Percentiles rank a stretch among this genome's conserved stretches.
phyloP scores from a whole-genome alignment of 1,140 invertebrate genomes.

The Lordiphosa collinella region DNA sequence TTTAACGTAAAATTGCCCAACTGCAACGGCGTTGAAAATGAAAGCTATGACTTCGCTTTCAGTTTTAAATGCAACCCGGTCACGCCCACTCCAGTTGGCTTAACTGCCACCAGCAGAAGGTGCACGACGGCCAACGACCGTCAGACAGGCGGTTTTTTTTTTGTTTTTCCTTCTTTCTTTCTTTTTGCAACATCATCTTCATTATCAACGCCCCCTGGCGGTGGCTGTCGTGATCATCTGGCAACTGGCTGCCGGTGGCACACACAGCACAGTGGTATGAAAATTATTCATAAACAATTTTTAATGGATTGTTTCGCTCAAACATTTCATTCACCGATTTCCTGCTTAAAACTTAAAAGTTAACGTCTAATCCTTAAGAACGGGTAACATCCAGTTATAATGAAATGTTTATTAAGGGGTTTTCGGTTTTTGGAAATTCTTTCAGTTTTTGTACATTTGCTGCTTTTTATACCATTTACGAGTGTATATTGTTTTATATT shows the following conservation, averaged over 20 bases:
- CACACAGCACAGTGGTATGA: neutral
- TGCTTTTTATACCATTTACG: too few species aligned
- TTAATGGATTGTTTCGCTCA: too few species aligned
- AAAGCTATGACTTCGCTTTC: constrained; percentile 58
- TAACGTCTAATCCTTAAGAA: too few species aligned
- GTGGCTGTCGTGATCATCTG: constrained; percentile 2
- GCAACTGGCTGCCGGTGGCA: constrained; percentile 12
- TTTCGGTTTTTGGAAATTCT: too few species aligned
- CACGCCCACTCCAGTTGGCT: constrained; percentile 35
- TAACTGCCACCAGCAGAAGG: constrained; percentile 20
- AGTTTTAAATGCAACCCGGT: constrained; percentile 41
- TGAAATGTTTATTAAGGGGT: too few species aligned
- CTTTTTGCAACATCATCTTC: constrained; percentile 66
- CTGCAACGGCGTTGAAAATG: constrained; percentile 42
- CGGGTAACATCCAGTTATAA: too few species aligned
- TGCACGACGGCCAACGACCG: constrained; percentile 35
- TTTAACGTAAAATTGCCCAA: constrained; percentile 17
- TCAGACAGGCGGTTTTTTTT: constrained; percentile 33
- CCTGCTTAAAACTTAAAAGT: too few species aligned
- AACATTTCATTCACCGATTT: too few species aligned
- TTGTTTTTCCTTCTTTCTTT: constrained; percentile 6
- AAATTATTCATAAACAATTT: too few species aligned
- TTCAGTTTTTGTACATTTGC: too few species aligned
- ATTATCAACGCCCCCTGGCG: constrained; percentile 39
- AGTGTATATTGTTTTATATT: too few species aligned